A percentile compares a stretch with the other conserved stretches of the same genome.
Evolutionary conservation across 2,797 vertebrate species (phyloP).

Genomic region (Spatula clypeata): DNA sequence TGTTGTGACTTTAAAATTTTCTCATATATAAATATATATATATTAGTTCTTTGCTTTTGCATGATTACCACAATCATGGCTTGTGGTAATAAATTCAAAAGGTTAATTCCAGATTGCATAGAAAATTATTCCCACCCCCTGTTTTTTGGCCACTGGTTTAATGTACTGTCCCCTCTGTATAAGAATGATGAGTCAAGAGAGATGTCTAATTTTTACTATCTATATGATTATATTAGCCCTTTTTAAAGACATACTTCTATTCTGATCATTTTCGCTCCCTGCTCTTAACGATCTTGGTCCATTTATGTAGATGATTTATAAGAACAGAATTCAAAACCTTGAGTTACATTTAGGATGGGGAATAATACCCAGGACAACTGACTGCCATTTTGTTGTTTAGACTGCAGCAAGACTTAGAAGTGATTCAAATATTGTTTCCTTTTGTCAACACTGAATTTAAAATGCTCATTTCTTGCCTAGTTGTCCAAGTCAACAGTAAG

Average conservation of each 20-base stretch:
- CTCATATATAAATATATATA: accelerated
- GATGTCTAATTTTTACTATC: neutral
- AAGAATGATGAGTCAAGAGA: neutral
- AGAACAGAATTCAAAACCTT: neutral
- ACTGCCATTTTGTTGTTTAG: neutral
- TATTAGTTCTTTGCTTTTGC: neutral
- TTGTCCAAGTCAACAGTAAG: neutral
- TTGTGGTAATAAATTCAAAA: neutral
- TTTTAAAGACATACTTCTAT: neutral
- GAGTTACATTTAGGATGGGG: neutral
- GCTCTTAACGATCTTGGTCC: neutral
- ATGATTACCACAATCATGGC: neutral
- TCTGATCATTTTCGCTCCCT: neutral
- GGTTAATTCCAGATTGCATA: neutral
- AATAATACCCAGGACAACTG: neutral
- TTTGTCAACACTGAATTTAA: slow-evolving; percentile 8
- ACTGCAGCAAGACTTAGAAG: neutral
- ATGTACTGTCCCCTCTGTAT: neutral
- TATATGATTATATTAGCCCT: neutral
- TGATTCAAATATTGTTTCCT: neutral
- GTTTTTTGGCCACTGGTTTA: neutral
- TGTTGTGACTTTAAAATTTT: neutral
- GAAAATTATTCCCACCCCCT: neutral
- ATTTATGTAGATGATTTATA: neutral
- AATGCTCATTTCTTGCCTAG: neutral